These are phyloP conservation scores for Acromyrmex heyeri DNA, from an alignment of 1,140 invertebrate species.

Conservation along the genomic window DNA sequence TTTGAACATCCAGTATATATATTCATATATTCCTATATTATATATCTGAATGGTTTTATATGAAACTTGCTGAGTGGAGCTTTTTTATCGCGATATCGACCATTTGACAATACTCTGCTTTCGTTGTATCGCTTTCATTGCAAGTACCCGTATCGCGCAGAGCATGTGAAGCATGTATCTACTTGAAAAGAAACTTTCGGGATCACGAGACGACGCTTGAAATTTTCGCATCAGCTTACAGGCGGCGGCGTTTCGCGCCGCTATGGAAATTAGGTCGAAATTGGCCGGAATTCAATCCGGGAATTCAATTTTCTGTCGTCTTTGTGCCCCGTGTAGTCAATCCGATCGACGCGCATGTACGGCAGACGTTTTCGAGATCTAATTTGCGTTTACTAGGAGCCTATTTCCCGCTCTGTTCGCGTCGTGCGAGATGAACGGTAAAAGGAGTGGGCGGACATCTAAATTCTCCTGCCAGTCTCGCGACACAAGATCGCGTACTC, in stretches of 20 bases:
- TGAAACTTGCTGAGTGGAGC: background rate
- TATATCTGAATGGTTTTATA: background rate
- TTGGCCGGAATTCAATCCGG: conserved; percentile 73
- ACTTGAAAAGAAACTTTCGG: background rate
- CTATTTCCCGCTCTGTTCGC: conserved; percentile 37
- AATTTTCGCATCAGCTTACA: conserved; percentile 49
- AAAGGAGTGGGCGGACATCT: conserved; percentile 46
- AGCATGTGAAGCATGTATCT: conserved; percentile 23
- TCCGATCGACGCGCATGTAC: conserved; percentile 64
- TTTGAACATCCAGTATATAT: too few species aligned
- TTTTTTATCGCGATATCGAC: conserved; percentile 22
- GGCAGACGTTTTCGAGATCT: conserved; percentile 74
- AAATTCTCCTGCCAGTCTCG: conserved; percentile 24
- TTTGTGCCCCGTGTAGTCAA: conserved; percentile 71
- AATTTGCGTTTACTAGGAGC: conserved; percentile 75
- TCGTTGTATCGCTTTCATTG: conserved; percentile 32
- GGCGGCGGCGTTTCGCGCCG: conserved; percentile 28
- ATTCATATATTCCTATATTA: background rate
- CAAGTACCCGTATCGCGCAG: conserved; percentile 2
- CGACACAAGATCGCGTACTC: background rate
- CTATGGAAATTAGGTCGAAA: conserved; percentile 75
- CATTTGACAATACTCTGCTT: conserved; percentile 22
- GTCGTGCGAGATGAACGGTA: conserved; percentile 41
- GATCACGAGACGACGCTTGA: conserved; percentile 2
- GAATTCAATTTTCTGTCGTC: conserved; percentile 74